A percentile compares a stretch with the other conserved stretches of the same genome.
Evolutionary conservation across 64 coral and sea anemone genomes (phyloP).

Genomic region (Montipora foliosa): DNA sequence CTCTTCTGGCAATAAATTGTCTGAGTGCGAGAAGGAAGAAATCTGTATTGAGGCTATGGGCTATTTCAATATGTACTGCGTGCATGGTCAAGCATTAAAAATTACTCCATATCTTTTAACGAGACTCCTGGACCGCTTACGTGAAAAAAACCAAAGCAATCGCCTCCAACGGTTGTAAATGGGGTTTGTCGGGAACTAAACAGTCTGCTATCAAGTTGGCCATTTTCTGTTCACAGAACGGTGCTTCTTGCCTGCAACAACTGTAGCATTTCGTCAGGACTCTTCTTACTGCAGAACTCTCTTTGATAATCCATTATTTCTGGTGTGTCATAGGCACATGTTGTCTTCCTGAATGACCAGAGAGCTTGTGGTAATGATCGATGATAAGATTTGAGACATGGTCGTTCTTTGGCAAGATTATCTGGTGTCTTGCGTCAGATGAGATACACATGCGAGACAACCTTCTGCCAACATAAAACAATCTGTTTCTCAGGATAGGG

Average conservation of each 20-base stretch:
- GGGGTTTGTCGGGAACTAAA: constrained; percentile 3
- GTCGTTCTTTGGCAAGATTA: constrained; percentile 37
- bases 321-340: background rate
- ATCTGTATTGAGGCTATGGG: no score
- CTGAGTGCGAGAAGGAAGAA: no score
- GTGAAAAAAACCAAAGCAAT: no score
- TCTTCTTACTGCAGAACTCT: background rate
- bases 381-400: constrained; percentile 21
- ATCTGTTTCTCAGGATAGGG: constrained; percentile 4
- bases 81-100: no score
- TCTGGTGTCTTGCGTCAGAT: constrained; percentile 28
- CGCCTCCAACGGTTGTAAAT: background rate
- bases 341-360: constrained; percentile 36
- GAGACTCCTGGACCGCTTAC: no score
- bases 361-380: background rate
- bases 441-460: background rate
- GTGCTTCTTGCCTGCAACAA: background rate
- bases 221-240: constrained; percentile 24
- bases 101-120: no score
- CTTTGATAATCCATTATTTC: constrained; percentile 14
- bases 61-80: background rate
- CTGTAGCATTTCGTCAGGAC: background rate
- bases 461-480: constrained; percentile 34
- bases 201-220: background rate
- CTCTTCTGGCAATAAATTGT: no score